phyloP scores from a whole-genome alignment of 2,797 vertebrate genomes.

The Limnodromus scolopaceus region DNA sequence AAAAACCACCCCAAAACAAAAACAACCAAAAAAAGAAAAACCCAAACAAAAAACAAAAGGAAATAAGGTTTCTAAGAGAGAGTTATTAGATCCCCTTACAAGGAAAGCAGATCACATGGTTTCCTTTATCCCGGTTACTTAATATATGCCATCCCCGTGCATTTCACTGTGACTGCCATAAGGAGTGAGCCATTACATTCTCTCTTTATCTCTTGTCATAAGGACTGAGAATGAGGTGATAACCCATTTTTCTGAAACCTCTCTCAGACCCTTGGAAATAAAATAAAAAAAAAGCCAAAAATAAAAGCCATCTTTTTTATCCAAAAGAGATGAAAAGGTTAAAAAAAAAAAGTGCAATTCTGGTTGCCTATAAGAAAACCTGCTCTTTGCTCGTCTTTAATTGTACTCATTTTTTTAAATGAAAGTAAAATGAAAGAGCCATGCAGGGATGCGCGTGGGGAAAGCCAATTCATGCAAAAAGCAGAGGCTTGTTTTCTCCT shows the following conservation, averaged over 20 bases:
- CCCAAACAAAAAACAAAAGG: not conserved
- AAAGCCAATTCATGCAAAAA: not conserved
- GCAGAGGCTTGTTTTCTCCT: not conserved
- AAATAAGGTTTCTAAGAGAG: conserved; percentile 19
- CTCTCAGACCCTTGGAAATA: not conserved
- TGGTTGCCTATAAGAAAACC: not conserved
- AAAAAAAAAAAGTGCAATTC: not conserved
- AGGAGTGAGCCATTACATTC: conserved; percentile 56
- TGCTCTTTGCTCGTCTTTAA: not conserved
- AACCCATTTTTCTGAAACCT: conserved; percentile 36
- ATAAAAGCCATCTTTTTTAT: too few species aligned
- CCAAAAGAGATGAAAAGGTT: not conserved
- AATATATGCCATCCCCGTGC: conserved; percentile 39
- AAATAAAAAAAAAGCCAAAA: not conserved
- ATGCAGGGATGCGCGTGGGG: not conserved
- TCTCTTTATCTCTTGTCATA: conserved; percentile 44
- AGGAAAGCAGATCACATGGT: conserved; percentile 46
- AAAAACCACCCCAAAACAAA: too few species aligned
- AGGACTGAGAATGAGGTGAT: conserved; percentile 14
- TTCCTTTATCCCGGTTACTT: conserved; percentile 59
- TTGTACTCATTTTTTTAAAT: not conserved
- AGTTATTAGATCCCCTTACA: conserved; percentile 50
- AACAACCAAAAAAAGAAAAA: not conserved
- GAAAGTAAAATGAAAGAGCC: not conserved
- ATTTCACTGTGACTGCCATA: conserved; percentile 49